Conservation (phyloP, 2,888 invertebrate genomes). For the Clostera curtula region DNA sequence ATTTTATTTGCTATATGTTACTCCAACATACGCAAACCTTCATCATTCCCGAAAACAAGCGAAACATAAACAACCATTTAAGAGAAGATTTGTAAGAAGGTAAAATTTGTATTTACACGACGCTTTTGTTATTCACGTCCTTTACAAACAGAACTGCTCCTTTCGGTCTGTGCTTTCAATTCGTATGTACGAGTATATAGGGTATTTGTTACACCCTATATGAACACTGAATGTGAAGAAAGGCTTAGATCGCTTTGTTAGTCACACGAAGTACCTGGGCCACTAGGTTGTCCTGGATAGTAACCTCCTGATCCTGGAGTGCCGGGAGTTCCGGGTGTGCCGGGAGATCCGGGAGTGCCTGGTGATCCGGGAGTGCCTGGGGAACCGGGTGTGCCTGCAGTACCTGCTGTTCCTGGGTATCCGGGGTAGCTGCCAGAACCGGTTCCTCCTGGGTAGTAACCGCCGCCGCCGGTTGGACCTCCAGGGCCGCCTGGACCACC, state of each 20-base stretch:
- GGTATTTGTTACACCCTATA: too few relatives aligned
- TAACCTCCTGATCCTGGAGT: constrained; percentile 21
- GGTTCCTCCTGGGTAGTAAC: constrained; percentile 6
- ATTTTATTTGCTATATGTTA: too few relatives aligned
- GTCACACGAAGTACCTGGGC: constrained; percentile 9
- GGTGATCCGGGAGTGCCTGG: constrained; percentile 31
- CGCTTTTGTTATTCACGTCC: too few relatives aligned
- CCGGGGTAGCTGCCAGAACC: constrained; percentile 12
- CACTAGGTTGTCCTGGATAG: constrained; percentile 15
- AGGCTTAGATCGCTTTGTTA: constrained; percentile 6
- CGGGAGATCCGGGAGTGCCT: constrained; percentile 18
- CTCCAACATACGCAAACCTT: too few relatives aligned
- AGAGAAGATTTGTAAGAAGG: too few relatives aligned
- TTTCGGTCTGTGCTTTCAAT: too few relatives aligned
- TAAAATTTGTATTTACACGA: too few relatives aligned
- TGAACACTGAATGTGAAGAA: too few relatives aligned
- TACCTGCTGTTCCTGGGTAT: constrained; percentile 12
- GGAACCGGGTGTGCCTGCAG: constrained; percentile 19
- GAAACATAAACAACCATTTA: too few relatives aligned
- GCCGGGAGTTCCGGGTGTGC: constrained; percentile 20
- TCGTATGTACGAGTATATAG: too few relatives aligned
- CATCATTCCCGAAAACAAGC: too few relatives aligned
- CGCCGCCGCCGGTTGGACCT: constrained; percentile 23
- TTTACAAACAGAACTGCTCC: too few relatives aligned
- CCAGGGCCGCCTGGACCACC: constrained; percentile 20